A percentile compares a stretch with the other conserved stretches of the same genome.
Evolutionary conservation across 1,140 invertebrate species (phyloP).

Genomic region (Eciton burchellii): DNA sequence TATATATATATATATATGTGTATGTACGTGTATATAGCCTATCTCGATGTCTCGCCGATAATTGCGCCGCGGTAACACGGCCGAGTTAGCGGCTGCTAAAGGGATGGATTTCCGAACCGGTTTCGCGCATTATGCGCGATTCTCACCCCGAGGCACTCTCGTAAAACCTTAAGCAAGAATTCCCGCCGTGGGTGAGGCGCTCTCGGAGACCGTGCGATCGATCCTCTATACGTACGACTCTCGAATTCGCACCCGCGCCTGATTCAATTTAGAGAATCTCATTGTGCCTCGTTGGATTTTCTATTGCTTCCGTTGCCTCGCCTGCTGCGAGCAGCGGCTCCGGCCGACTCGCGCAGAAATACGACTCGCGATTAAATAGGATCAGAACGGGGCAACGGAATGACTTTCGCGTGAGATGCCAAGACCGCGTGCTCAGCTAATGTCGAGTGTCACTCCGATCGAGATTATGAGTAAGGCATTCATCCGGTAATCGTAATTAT

Average conservation of each 20-base stretch:
- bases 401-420: background rate
- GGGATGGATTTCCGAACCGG: slow-evolving; percentile 77
- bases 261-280: slow-evolving; percentile 57
- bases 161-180: slow-evolving; percentile 58
- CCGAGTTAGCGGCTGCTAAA: slow-evolving; percentile 71
- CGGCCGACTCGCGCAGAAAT: slow-evolving; percentile 1
- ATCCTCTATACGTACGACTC: slow-evolving; percentile 50
- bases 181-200: slow-evolving; percentile 27
- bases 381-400: background rate
- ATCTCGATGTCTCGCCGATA: slow-evolving; percentile 75
- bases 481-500: too few relatives aligned
- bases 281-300: slow-evolving; percentile 28
- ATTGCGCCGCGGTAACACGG: slow-evolving; percentile 71
- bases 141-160: slow-evolving; percentile 69
- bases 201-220: slow-evolving; percentile 42
- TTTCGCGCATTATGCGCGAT: slow-evolving; percentile 72
- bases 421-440: too few relatives aligned
- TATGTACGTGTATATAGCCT: slow-evolving; percentile 36
- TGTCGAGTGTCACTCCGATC: too few relatives aligned
- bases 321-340: background rate
- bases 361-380: slow-evolving; percentile 28
- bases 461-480: too few relatives aligned
- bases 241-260: slow-evolving; percentile 41
- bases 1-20: background rate
- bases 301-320: slow-evolving; percentile 39